These are phyloP conservation scores for Tuta absoluta DNA, from an alignment of 2,888 invertebrate genomes.

Conservation along the genomic window DNA sequence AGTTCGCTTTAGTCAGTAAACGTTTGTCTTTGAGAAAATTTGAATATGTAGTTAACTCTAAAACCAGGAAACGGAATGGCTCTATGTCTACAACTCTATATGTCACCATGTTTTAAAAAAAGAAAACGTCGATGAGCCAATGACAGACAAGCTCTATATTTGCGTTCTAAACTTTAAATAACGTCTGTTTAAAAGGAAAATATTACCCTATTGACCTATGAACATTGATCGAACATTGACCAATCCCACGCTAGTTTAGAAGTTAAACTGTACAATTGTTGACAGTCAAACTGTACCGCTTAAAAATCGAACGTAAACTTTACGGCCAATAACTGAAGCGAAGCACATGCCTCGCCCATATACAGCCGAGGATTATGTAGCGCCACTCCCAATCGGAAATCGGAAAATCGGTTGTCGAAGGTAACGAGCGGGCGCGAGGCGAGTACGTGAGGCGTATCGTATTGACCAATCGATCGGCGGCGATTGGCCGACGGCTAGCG, in stretches of 20 bases:
- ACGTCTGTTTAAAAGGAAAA: slow-evolving; percentile 2
- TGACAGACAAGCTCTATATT: slow-evolving; percentile 27
- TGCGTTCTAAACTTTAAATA: slow-evolving; percentile 15
- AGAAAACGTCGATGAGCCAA: slow-evolving; percentile 37
- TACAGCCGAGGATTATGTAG: slow-evolving; percentile 21
- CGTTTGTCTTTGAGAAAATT: slow-evolving; percentile 41
- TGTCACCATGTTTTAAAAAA: slow-evolving; percentile 33
- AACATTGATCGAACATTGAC: slow-evolving; percentile 21
- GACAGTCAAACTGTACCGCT: neutral
- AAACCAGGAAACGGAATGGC: slow-evolving; percentile 43
- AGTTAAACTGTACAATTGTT: slow-evolving; percentile 10
- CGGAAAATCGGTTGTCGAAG: slow-evolving; percentile 25
- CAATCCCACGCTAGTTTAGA: slow-evolving; percentile 15
- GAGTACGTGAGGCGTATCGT: slow-evolving; percentile 52
- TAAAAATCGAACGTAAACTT: slow-evolving; percentile 20
- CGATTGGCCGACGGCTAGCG: slow-evolving; percentile 64
- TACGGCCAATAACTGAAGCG: slow-evolving; percentile 17
- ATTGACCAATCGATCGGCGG: slow-evolving; percentile 71
- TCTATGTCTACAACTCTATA: slow-evolving; percentile 38
- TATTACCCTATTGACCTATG: slow-evolving; percentile 20
- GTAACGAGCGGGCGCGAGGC: slow-evolving; percentile 31
- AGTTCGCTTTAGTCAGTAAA: slow-evolving; percentile 39
- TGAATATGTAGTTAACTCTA: slow-evolving; percentile 33
- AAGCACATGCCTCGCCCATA: slow-evolving; percentile 22
- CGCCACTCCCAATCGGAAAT: slow-evolving; percentile 24